Conservation (phyloP, 1,140 invertebrate species). For the Druon quercuslanigerum region DNA sequence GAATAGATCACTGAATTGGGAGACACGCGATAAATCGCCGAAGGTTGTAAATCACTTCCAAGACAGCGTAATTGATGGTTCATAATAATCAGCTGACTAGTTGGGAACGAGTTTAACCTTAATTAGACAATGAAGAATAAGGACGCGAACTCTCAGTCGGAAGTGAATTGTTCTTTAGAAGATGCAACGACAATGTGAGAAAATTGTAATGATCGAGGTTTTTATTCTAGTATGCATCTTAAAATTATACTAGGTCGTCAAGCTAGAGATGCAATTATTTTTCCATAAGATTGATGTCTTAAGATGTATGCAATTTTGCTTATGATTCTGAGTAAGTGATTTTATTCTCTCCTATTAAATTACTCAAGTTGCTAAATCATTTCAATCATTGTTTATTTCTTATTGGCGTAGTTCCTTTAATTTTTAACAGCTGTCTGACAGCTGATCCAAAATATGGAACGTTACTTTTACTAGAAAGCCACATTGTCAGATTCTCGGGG, state of each 20-base stretch:
- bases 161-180: constrained; percentile 28
- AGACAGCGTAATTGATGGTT: constrained; percentile 4
- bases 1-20: constrained; percentile 10
- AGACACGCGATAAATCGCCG: constrained; percentile 8
- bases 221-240: not conserved
- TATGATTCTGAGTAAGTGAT: too few species aligned
- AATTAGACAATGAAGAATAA: constrained; percentile 28
- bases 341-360: too few species aligned
- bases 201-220: not conserved
- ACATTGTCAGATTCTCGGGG: too few species aligned
- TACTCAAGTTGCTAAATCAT: too few species aligned
- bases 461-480: too few species aligned
- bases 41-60: not conserved
- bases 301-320: too few species aligned
- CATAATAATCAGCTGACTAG: constrained; percentile 8
- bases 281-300: not conserved
- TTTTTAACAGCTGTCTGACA: too few species aligned
- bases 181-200: constrained; percentile 14
- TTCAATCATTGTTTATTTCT: too few species aligned
- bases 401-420: too few species aligned
- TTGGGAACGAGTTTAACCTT: constrained; percentile 26
- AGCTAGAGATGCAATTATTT: not conserved
- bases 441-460: too few species aligned
- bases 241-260: not conserved
- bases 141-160: constrained; percentile 13